These are phyloP conservation scores for Elysia crispata DNA, from an alignment of 2,888 invertebrate species.

Conservation along the genomic window DNA sequence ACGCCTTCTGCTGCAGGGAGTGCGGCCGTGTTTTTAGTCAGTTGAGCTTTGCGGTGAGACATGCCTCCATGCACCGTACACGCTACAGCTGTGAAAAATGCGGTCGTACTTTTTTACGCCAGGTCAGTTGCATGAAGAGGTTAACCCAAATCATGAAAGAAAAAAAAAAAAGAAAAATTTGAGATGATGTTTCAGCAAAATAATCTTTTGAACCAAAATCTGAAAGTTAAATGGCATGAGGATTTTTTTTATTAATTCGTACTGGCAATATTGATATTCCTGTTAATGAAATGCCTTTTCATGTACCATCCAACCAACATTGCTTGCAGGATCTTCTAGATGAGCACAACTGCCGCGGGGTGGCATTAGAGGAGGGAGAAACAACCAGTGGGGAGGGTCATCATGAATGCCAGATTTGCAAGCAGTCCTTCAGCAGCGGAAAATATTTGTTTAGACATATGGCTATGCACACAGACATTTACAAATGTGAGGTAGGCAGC, in stretches of 20 bases:
- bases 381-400: constrained; percentile 29
- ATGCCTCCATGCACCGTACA: constrained; percentile 53
- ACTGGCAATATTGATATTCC: too few species aligned
- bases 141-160: not conserved
- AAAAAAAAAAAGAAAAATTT: not conserved
- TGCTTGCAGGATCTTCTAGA: constrained; percentile 38
- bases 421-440: constrained; percentile 78
- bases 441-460: constrained; percentile 79
- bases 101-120: constrained; percentile 54
- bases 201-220: not conserved
- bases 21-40: constrained; percentile 56
- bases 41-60: constrained; percentile 52
- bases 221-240: too few species aligned
- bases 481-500: constrained; percentile 59
- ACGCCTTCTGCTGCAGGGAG: constrained; percentile 52
- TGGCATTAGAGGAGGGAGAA: constrained; percentile 49
- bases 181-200: not conserved
- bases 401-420: constrained; percentile 71
- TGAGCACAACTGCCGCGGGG: constrained; percentile 42
- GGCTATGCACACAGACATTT: constrained; percentile 77
- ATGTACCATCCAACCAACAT: not conserved
- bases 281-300: not conserved
- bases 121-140: constrained; percentile 34
- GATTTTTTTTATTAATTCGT: too few species aligned
- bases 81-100: constrained; percentile 57